These are phyloP conservation scores for Eupithecia subfuscata DNA, from an alignment of 2,888 invertebrate species.

Conservation along the genomic window DNA sequence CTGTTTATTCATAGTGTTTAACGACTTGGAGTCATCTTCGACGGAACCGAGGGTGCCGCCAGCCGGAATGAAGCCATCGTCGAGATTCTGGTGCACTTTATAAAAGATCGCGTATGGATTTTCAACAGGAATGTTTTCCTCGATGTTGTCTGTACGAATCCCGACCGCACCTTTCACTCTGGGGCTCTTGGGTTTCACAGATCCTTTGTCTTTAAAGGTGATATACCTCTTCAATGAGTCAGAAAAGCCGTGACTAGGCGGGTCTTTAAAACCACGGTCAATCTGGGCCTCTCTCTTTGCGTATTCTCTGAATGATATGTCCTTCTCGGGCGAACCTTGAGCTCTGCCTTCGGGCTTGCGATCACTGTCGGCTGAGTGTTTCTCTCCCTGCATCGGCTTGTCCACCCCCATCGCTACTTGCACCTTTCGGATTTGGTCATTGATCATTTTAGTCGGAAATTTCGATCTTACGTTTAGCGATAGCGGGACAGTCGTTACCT, in stretches of 20 bases:
- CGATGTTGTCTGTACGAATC: conserved; percentile 48
- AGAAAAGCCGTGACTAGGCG: conserved; percentile 46
- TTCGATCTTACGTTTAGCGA: conserved; percentile 51
- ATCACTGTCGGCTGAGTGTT: conserved; percentile 24
- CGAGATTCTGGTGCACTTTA: conserved; percentile 56
- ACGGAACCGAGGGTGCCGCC: background rate
- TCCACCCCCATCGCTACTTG: background rate
- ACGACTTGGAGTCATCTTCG: conserved; percentile 32
- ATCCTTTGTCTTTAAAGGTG: conserved; percentile 49
- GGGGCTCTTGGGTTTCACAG: conserved; percentile 37
- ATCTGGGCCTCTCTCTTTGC: background rate
- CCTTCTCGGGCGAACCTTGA: background rate
- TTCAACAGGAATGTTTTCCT: conserved; percentile 40
- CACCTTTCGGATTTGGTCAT: conserved; percentile 33
- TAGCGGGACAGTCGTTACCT: conserved; percentile 49
- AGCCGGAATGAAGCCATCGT: conserved; percentile 33
- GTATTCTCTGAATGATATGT: background rate
- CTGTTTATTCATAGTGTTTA: conserved; percentile 28
- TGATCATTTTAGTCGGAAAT: conserved; percentile 12
- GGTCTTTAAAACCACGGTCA: background rate
- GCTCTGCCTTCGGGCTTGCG: conserved; percentile 28
- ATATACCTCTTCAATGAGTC: conserved; percentile 56
- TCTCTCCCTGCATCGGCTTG: background rate
- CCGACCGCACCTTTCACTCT: conserved; percentile 46
- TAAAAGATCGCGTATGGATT: conserved; percentile 67